Percentiles rank a stretch among this genome's conserved stretches.
Conservation (phyloP, 2,113 vertebrate genomes). For the Castor canadensis region DNA sequence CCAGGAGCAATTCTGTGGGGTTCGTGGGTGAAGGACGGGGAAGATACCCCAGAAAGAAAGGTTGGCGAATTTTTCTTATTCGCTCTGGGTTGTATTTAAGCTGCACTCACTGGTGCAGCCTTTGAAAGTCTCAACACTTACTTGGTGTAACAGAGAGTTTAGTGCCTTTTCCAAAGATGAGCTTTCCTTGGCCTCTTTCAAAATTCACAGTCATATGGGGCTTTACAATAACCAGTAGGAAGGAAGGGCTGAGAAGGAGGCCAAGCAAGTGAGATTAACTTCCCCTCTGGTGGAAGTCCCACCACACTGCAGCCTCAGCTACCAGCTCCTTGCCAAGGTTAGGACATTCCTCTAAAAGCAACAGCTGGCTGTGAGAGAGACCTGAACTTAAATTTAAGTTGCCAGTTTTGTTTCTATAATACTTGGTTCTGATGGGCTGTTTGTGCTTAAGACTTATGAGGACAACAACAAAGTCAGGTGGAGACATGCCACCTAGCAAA, state of each 20-base stretch:
- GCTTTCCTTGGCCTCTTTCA: neutral
- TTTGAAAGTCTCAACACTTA: constrained; percentile 63
- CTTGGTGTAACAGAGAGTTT: constrained; percentile 70
- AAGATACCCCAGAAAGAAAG: neutral
- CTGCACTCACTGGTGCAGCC: neutral
- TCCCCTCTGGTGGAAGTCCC: constrained; percentile 50
- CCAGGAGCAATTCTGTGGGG: neutral
- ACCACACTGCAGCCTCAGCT: neutral
- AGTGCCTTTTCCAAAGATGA: constrained; percentile 79
- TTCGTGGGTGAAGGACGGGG: neutral
- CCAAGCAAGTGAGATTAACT: neutral
- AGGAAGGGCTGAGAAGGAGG: neutral
- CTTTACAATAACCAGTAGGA: constrained; percentile 65
- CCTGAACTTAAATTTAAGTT: constrained; percentile 7
- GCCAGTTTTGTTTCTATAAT: neutral
- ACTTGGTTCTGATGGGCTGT: neutral
- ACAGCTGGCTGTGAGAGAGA: neutral
- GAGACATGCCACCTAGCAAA: neutral
- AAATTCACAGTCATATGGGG: constrained; percentile 30
- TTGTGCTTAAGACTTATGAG: neutral
- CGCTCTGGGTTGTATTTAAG: neutral
- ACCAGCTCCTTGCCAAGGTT: neutral
- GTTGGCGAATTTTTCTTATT: neutral
- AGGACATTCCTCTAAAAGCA: constrained; percentile 30
- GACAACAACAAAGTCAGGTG: neutral